Evolutionary conservation across 2,888 invertebrate species (phyloP), one percentile per base, ranked within the genome.

Genomic region (Allolobophora icterica): DNA sequence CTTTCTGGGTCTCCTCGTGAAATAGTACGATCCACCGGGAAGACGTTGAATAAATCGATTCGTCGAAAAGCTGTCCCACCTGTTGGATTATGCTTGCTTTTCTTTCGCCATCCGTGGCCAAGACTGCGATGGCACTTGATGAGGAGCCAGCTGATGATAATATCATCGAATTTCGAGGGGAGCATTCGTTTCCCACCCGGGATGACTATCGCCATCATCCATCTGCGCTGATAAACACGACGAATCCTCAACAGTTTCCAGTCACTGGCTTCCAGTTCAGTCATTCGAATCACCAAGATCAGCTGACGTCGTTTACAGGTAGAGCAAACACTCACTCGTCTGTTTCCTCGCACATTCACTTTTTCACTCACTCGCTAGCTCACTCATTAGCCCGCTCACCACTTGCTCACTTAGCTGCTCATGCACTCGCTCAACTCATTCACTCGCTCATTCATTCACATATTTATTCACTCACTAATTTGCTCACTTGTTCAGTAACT

Each of bases 231-330:
- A 8, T 30, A n/a, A 71, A 71, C n/a, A 71, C 71, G 71, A 11
- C 71, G n/a, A 71, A 71, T n/a, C n/a, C 30, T 71, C 71, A 71
- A n/a, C 71, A 71, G 71, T 71, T 71, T 30, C 30, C 71, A 71
- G 71, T 71, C 71, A 71, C 30, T 71, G 71, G 71, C 71, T 71
- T 71, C 71, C 71, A 71, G 30, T n/a, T 71, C n/a, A 30, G 17
- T 71, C 71, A 71, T 71, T n/a, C 71, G 71, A 71, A n/a, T 71
- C 71, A 71, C 30, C n/a, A 52, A 21, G 52, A 52, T 24, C 52
- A 71, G 71, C 71, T 71, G 71, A 71, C 71, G 71, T 71, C 71
- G 11, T 71, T 71, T n/a, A 71, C 71, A 71, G 71, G 71, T 71
- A 1, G 0, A 71, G 13, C 71, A 71, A 71, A 71, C 71, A 71